Percentiles rank a stretch among this genome's conserved stretches.
These are phyloP conservation scores for Clepsis dumicolana DNA, from an alignment of 2,888 invertebrate genomes.

Conservation along the genomic window DNA sequence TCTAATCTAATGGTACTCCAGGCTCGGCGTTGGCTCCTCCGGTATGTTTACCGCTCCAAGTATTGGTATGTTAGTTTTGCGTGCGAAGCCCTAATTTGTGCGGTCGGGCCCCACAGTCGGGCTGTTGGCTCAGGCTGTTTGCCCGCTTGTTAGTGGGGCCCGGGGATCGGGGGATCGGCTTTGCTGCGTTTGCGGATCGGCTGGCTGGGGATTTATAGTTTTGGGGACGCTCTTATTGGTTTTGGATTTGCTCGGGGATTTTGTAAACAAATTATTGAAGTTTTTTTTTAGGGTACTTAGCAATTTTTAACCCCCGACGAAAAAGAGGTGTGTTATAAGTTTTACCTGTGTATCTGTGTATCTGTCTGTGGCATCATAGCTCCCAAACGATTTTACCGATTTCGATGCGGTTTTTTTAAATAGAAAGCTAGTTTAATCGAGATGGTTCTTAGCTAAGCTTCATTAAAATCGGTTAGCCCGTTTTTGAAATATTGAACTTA, in stretches of 20 bases:
- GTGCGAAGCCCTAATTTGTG: slow-evolving; percentile 63
- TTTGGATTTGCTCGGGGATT: slow-evolving; percentile 17
- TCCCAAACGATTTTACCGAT: no score
- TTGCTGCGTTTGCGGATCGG: slow-evolving; percentile 40
- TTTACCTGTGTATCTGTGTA: no score
- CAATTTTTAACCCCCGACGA: no score
- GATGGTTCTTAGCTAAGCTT: no score
- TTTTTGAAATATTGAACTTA: no score
- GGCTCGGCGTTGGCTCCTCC: not conserved
- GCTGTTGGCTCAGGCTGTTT: slow-evolving; percentile 52
- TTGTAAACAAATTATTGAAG: not conserved
- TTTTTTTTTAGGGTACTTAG: not conserved
- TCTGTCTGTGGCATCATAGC: no score
- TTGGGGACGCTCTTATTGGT: slow-evolving; percentile 27
- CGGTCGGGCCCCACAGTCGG: slow-evolving; percentile 46
- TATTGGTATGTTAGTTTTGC: slow-evolving; percentile 60
- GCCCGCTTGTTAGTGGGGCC: slow-evolving; percentile 49
- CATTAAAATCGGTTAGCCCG: no score
- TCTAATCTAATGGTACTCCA: no score
- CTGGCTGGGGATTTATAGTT: slow-evolving; percentile 41
- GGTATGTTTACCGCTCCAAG: not conserved
- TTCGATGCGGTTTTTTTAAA: no score
- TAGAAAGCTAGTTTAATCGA: no score
- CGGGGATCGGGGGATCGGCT: slow-evolving; percentile 25
- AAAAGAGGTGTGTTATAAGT: no score